phyloP scores from a whole-genome alignment of 2,113 vertebrate species.

The Anarrhichthys ocellatus region DNA sequence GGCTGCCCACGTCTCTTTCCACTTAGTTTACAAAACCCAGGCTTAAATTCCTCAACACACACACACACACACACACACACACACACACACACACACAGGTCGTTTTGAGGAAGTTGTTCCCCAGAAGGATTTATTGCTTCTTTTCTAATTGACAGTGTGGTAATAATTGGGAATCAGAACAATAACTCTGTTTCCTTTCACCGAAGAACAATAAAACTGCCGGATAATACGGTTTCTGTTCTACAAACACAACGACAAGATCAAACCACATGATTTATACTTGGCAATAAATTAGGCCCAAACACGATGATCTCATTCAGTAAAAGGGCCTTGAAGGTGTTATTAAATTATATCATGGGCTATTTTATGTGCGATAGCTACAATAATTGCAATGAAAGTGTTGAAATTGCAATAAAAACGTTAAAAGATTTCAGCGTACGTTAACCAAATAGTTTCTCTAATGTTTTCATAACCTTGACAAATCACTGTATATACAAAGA shows the following conservation, averaged over 20 bases:
- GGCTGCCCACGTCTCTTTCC: constrained; percentile 50
- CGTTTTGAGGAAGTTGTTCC: constrained; percentile 38
- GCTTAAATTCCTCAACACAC: constrained; percentile 50
- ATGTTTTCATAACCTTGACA: constrained; percentile 75
- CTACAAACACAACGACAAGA: constrained; percentile 12
- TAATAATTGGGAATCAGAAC: constrained; percentile 45
- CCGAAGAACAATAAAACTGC: constrained; percentile 25
- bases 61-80: constrained; percentile 3
- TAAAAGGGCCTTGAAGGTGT: constrained; percentile 38
- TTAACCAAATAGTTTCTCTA: constrained; percentile 48
- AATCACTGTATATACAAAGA: constrained; percentile 70
- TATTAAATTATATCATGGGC: constrained; percentile 56
- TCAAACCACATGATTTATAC: constrained; percentile 40
- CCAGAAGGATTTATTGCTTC: constrained; percentile 46
- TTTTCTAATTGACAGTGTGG: constrained; percentile 44
- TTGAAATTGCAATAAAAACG: constrained; percentile 54
- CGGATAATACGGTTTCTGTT: constrained; percentile 12
- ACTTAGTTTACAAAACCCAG: constrained; percentile 65
- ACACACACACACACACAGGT: neutral
- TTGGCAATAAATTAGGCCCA: constrained; percentile 27
- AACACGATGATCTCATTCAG: constrained; percentile 52
- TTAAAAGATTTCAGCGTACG: constrained; percentile 44
- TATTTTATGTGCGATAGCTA: constrained; percentile 27
- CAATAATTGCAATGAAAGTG: constrained; percentile 64
- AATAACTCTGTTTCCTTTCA: constrained; percentile 44